Evolutionary conservation across 2,797 vertebrate genomes (phyloP).

Genomic region (Echiichthys vipera): DNA sequence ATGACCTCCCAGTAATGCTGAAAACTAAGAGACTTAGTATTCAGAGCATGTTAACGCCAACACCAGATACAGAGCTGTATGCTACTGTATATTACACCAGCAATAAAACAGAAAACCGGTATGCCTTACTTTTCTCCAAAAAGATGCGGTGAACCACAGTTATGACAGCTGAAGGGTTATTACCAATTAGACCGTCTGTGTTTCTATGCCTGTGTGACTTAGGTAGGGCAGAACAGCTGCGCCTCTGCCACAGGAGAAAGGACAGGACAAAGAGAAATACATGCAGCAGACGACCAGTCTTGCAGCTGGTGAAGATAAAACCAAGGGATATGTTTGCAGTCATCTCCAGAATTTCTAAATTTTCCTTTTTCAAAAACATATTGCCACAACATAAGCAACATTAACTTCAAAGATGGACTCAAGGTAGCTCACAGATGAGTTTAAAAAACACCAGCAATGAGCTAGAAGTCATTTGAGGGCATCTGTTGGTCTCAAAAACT

Average conservation of each 20-base stretch:
- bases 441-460: neutral
- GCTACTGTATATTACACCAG: neutral
- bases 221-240: slow-evolving; percentile 38
- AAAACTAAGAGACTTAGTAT: neutral
- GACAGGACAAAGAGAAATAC: slow-evolving; percentile 38
- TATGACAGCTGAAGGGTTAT: slow-evolving; percentile 57
- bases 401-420: neutral
- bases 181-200: slow-evolving; percentile 54
- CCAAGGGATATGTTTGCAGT: neutral
- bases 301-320: slow-evolving; percentile 22
- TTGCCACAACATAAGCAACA: slow-evolving; percentile 8
- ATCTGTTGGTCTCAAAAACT: slow-evolving; percentile 3
- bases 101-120: slow-evolving; percentile 14
- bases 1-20: neutral
- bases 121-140: neutral
- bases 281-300: slow-evolving; percentile 31
- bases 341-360: slow-evolving; percentile 1
- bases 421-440: neutral
- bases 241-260: slow-evolving; percentile 38
- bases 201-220: slow-evolving; percentile 26
- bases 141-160: slow-evolving; percentile 19
- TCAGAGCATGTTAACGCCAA: neutral
- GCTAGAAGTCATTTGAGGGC: neutral
- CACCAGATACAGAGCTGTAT: neutral
- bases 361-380: neutral